Evolutionary conservation across 2,797 vertebrate genomes (phyloP).

Genomic region (Rhinophrynus dorsalis): DNA sequence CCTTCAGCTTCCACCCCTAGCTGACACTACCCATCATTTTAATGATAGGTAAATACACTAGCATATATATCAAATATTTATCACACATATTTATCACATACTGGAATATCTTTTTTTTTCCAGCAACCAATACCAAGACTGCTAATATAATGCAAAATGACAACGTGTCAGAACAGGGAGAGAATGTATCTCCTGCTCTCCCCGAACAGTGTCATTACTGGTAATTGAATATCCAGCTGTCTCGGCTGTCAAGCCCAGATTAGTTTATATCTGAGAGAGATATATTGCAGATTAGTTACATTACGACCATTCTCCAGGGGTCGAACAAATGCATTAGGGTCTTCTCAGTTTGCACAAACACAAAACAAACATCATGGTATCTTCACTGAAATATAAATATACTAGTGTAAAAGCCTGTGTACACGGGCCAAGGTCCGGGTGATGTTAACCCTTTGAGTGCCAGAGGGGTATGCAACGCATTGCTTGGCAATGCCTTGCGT

Average conservation of each 20-base stretch:
- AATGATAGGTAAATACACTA: not conserved
- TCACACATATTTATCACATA: not conserved
- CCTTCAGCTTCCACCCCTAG: not conserved
- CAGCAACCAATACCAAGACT: conserved; percentile 14
- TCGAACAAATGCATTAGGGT: conserved; percentile 39
- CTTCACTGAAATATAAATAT: conserved; percentile 16
- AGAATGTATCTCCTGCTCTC: conserved; percentile 43
- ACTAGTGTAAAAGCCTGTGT: no score
- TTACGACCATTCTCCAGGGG: conserved; percentile 42
- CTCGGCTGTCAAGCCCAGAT: conserved; percentile 43
- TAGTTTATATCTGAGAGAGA: conserved; percentile 46
- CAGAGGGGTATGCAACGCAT: no score
- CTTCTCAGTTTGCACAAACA: conserved; percentile 41
- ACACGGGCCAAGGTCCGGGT: no score
- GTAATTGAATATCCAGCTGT: conserved; percentile 51
- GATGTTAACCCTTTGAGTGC: no score
- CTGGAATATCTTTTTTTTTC: not conserved
- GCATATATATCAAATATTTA: conserved; percentile 21
- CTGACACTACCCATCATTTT: not conserved
- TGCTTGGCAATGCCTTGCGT: no score
- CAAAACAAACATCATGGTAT: conserved; percentile 29
- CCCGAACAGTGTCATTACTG: conserved; percentile 45
- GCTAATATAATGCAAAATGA: conserved; percentile 46
- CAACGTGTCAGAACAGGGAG: conserved; percentile 42
- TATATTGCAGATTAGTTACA: conserved; percentile 49